Evolutionary conservation across 53 echinoderm and acorn worm genomes (phyloP), one percentile per base, ranked within the genome.

Genomic region (Paracentrotus lividus): DNA sequence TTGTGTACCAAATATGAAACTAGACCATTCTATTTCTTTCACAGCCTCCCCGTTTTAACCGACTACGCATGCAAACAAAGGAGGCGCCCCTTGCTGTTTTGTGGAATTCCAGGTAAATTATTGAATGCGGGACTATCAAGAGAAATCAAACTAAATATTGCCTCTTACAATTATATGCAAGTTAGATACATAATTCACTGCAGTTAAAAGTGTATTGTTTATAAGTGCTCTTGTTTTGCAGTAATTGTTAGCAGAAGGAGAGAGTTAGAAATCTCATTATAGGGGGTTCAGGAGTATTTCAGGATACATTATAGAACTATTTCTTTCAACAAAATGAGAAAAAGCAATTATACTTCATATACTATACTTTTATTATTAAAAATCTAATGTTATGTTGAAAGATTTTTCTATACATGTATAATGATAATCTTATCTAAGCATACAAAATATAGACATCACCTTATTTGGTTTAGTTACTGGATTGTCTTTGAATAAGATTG

Each of bases 21-120:
- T 86, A 36, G 32, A 32, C 33, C 55, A 56, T 85, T 86, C 16
- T 86, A 36, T 56, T 86, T 18, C 0, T 8, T 36, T 77, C 56
- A 60, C 94, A 99, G 99, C 93, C 96, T 99, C 92, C 99, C 99
- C 47, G 99, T 42, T 99, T 99, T 96, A 96, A 95, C 92, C 95
- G 99, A 94, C 96, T 99, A 97, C 96, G 99, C 92, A 94, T 97
- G 94, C 96, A 99, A 99, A 99, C 94, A 99, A 99, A 94, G 97
- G 97, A 33, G 99, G 99, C 20, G 96, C 99, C 15, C 96, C 97
- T 43, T 99, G 99, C 94, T 97, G 97, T 90, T 99, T 99, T 95
- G 99, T 97, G 88, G 99, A 99, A 96, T 99, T 99, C 95, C 99
- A 99, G 95, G 99, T 99, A 94, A 96, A 90, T 94, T 72, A 7